Evolutionary conservation across 2,113 vertebrate species (phyloP).

Genomic region (Boulengeromyrus knoepffleri): DNA sequence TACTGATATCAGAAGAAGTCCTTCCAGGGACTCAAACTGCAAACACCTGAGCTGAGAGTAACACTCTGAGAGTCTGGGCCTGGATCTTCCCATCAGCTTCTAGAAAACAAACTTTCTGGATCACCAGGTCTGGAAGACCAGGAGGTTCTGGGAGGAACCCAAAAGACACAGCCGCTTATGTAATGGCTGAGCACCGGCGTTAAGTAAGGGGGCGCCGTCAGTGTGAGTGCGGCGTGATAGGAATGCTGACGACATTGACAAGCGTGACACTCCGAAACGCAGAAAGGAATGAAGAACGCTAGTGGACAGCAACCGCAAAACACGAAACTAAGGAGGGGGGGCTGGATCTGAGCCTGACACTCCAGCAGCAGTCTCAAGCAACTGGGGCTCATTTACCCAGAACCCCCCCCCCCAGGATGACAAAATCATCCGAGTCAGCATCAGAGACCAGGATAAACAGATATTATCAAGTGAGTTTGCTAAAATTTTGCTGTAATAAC

Average conservation of each 20-base stretch:
- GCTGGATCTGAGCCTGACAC: neutral
- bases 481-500: neutral
- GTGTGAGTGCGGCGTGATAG: neutral
- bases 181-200: slow-evolving; percentile 2
- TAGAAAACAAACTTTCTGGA: neutral
- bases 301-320: neutral
- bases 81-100: neutral
- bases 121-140: neutral
- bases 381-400: neutral
- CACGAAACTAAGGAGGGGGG: neutral
- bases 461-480: neutral
- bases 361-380: neutral
- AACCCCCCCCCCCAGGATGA: too few relatives aligned
- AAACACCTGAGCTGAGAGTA: neutral
- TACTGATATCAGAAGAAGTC: neutral
- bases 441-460: neutral
- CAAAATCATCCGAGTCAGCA: neutral
- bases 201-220: neutral
- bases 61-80: neutral
- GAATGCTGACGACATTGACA: neutral
- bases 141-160: neutral
- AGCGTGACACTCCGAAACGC: neutral
- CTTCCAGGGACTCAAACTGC: neutral
- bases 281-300: neutral
- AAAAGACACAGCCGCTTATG: neutral